phyloP scores from a whole-genome alignment of 2,113 vertebrate genomes.

The Solea senegalensis region DNA sequence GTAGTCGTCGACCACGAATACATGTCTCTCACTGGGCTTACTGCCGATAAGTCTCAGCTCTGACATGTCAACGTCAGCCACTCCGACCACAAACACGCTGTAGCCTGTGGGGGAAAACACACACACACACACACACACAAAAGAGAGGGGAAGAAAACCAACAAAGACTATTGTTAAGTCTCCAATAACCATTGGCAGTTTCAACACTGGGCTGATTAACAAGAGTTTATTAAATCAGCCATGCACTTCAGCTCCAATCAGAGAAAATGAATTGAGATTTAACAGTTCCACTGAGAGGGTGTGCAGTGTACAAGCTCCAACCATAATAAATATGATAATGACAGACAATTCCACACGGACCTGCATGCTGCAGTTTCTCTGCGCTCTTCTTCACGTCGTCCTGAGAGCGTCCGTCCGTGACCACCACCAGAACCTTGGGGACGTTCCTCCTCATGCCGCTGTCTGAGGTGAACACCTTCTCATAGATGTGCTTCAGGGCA shows the following conservation, averaged over 20 bases:
- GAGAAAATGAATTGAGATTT: constrained; percentile 6
- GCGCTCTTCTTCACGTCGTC: constrained; percentile 97
- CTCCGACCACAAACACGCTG: constrained; percentile 96
- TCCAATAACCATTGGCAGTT: constrained; percentile 17
- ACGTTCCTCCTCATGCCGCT: constrained; percentile 95
- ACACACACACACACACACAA: constrained; percentile 15
- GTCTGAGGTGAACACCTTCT: constrained; percentile 93
- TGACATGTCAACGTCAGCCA: constrained; percentile 92
- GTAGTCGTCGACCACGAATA: constrained; percentile 96
- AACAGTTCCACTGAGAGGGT: not conserved
- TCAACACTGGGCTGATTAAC: constrained; percentile 3
- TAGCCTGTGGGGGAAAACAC: constrained; percentile 83
- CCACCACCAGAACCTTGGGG: constrained; percentile 96
- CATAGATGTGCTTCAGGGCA: constrained; percentile 91
- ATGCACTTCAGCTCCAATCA: not conserved
- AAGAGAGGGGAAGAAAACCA: not conserved
- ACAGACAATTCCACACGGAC: constrained; percentile 72
- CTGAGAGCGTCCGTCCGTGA: constrained; percentile 97
- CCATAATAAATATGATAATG: not conserved
- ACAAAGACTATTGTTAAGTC: constrained; percentile 40
- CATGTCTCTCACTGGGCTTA: constrained; percentile 96
- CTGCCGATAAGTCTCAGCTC: constrained; percentile 94
- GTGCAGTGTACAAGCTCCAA: not conserved
- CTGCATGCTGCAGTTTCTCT: constrained; percentile 90
- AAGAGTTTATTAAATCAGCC: constrained; percentile 34